These are phyloP conservation scores for Pseudochirops cupreus DNA, from an alignment of 2,797 vertebrate species.

Conservation along the genomic window DNA sequence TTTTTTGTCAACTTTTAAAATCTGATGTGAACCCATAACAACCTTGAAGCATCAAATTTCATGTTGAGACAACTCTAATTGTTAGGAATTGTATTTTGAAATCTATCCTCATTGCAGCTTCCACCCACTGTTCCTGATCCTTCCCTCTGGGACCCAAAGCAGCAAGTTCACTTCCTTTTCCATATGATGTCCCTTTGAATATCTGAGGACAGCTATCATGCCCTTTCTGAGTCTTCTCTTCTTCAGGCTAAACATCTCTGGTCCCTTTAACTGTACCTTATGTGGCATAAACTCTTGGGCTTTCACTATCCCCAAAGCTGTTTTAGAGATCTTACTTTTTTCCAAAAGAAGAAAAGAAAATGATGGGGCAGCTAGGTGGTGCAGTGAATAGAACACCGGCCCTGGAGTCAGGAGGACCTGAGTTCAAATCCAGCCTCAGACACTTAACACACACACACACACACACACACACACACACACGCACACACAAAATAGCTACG, in stretches of 20 bases:
- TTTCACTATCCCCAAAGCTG: conserved; percentile 77
- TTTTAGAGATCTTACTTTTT: conserved; percentile 79
- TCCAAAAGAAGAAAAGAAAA: conserved; percentile 81
- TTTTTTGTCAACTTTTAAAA: neutral
- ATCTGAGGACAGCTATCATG: neutral
- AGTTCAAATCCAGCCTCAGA: no score
- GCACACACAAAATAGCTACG: no score
- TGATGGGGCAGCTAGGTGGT: conserved; percentile 42
- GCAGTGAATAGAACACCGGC: no score
- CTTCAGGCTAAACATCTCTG: neutral
- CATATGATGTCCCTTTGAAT: neutral
- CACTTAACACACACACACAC: no score
- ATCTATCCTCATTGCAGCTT: neutral
- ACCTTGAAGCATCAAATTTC: neutral
- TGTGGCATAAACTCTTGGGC: neutral
- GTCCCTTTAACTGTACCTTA: neutral
- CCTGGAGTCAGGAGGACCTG: no score
- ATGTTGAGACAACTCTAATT: neutral
- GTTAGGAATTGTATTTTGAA: neutral
- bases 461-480: no score
- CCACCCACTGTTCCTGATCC: neutral
- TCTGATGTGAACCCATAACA: neutral
- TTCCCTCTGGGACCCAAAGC: neutral
- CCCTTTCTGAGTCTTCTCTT: neutral
- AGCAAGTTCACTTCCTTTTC: neutral